Evolutionary conservation across 2,113 vertebrate species (phyloP).

Genomic region (Varanus salvator): DNA sequence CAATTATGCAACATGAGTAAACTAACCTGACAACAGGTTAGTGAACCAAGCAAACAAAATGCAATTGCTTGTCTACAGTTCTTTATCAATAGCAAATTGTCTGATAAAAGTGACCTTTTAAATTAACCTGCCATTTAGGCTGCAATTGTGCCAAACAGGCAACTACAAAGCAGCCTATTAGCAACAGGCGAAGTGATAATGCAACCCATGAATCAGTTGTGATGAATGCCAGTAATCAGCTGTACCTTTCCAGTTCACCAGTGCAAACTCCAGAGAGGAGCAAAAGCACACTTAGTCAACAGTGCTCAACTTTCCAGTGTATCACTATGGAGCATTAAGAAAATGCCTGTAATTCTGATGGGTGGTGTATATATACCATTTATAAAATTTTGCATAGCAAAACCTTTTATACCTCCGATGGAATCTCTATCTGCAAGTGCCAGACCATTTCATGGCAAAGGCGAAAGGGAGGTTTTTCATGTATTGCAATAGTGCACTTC

Average conservation of each 20-base stretch:
- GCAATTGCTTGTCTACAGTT: slow-evolving; percentile 33
- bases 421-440: neutral
- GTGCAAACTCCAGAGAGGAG: neutral
- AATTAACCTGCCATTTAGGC: slow-evolving; percentile 56
- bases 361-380: neutral
- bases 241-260: slow-evolving; percentile 14
- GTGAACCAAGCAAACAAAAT: slow-evolving; percentile 30
- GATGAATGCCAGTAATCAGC: slow-evolving; percentile 44
- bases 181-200: slow-evolving; percentile 45
- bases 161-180: slow-evolving; percentile 57
- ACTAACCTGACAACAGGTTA: slow-evolving; percentile 20
- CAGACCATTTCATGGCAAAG: neutral
- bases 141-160: slow-evolving; percentile 40
- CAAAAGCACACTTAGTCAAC: slow-evolving; percentile 48
- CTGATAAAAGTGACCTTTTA: slow-evolving; percentile 58
- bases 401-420: neutral
- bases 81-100: slow-evolving; percentile 43
- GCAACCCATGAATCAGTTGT: slow-evolving; percentile 22
- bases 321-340: neutral
- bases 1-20: neutral
- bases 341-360: neutral
- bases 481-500: neutral
- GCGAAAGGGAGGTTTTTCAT: neutral
- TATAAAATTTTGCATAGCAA: neutral
- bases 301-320: slow-evolving; percentile 19